Percentiles rank a stretch among this genome's conserved stretches.
phyloP scores from a whole-genome alignment of 2,113 vertebrate genomes.

The Saccopteryx leptura region DNA sequence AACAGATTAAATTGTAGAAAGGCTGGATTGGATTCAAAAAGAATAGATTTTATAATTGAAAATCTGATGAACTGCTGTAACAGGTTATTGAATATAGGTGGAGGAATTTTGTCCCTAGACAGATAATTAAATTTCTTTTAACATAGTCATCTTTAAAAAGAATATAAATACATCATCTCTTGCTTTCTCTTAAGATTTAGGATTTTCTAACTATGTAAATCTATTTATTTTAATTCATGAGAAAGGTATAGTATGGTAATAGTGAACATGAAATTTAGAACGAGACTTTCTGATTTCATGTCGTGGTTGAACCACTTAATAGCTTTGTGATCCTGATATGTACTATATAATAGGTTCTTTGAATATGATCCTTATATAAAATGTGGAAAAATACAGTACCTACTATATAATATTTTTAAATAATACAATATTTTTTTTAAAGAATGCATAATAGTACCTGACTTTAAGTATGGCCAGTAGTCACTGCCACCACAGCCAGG shows the following conservation, averaged over 20 bases:
- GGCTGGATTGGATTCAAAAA: neutral
- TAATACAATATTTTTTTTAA: neutral
- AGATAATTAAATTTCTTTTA: neutral
- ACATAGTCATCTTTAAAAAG: neutral
- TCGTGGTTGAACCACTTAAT: neutral
- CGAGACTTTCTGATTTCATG: neutral
- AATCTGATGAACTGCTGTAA: neutral
- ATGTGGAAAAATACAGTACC: neutral
- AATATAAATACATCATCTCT: neutral
- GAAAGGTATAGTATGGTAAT: neutral
- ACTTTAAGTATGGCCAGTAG: too few relatives aligned
- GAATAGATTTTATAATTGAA: conserved; percentile 43
- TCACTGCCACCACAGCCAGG: too few relatives aligned
- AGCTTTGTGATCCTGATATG: neutral
- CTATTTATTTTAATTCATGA: neutral
- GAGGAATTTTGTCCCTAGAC: neutral
- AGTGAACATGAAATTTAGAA: neutral
- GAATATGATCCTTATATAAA: neutral
- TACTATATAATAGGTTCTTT: neutral
- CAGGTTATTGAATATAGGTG: neutral
- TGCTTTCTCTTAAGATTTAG: neutral
- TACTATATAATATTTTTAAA: neutral
- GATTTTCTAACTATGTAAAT: neutral
- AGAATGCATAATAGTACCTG: neutral
- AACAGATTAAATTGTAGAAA: neutral